Percentiles rank a stretch among this genome's conserved stretches.
Evolutionary conservation across 2,797 vertebrate genomes (phyloP).

Genomic region (Sebastes dallii): DNA sequence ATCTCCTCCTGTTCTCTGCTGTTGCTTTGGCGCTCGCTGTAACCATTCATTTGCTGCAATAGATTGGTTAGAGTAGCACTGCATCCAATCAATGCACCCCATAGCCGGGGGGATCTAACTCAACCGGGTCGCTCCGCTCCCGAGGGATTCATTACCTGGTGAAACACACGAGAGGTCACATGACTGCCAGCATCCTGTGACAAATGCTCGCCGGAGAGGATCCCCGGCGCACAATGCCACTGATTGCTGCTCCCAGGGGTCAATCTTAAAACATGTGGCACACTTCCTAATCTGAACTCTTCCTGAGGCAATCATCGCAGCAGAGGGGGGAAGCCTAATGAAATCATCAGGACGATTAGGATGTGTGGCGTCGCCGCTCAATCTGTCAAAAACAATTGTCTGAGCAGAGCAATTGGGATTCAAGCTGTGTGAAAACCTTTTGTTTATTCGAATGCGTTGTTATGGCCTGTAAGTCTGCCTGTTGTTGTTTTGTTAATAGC

Average conservation of each 20-base stretch:
- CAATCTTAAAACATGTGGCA: slow-evolving; percentile 40
- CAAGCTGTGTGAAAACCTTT: slow-evolving; percentile 36
- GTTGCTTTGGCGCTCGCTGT: not conserved
- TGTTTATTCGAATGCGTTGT: slow-evolving; percentile 38
- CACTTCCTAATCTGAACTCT: slow-evolving; percentile 42
- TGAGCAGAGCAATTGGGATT: slow-evolving; percentile 42
- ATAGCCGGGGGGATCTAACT: slow-evolving; percentile 48
- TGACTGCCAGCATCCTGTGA: slow-evolving; percentile 40
- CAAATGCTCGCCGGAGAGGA: slow-evolving; percentile 25
- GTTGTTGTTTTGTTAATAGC: slow-evolving; percentile 36
- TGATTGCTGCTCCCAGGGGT: slow-evolving; percentile 52
- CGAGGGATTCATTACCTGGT: slow-evolving; percentile 67
- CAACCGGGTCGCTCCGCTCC: slow-evolving; percentile 32
- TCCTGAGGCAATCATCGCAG: slow-evolving; percentile 52
- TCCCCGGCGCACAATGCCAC: not conserved
- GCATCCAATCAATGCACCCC: slow-evolving; percentile 64
- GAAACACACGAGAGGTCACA: slow-evolving; percentile 53
- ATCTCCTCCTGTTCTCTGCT: slow-evolving; percentile 8
- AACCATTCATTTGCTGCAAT: slow-evolving; percentile 55
- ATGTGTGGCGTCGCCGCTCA: slow-evolving; percentile 27
- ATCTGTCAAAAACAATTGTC: slow-evolving; percentile 62
- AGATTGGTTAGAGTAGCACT: slow-evolving; percentile 53
- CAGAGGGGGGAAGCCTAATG: slow-evolving; percentile 43
- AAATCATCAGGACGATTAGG: slow-evolving; percentile 66
- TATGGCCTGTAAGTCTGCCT: slow-evolving; percentile 11